Conservation (phyloP, 2,888 invertebrate genomes). For the Bembecia ichneumoniformis region DNA sequence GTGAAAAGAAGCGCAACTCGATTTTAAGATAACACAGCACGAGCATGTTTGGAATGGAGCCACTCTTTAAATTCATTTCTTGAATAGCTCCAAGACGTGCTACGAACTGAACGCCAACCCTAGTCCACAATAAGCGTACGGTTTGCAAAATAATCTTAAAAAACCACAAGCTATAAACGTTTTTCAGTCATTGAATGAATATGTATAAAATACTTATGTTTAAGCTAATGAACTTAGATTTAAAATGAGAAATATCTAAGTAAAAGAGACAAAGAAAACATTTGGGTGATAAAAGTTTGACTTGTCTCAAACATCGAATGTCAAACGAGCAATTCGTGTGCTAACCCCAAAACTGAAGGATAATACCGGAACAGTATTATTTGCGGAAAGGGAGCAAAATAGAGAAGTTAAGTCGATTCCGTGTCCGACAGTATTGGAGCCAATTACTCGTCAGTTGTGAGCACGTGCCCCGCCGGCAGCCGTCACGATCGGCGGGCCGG, state of each 20-base stretch:
- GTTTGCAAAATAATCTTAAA: neutral
- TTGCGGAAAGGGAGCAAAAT: too few relatives aligned
- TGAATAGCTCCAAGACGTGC: constrained; percentile 17
- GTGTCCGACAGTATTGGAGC: constrained; percentile 6
- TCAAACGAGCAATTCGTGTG: too few relatives aligned
- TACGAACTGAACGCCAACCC: constrained; percentile 20
- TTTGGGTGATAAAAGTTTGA: too few relatives aligned
- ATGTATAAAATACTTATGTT: too few relatives aligned
- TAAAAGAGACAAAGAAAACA: too few relatives aligned
- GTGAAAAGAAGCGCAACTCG: constrained; percentile 2
- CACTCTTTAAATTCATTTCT: constrained; percentile 34
- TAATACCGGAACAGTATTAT: too few relatives aligned
- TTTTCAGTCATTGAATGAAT: too few relatives aligned
- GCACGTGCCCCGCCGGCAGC: constrained; percentile 15
- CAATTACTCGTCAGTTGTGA: constrained; percentile 11
- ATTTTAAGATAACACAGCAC: constrained; percentile 7
- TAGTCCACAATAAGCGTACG: neutral
- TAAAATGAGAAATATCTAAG: too few relatives aligned
- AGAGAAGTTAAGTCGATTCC: neutral
- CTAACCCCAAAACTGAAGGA: too few relatives aligned
- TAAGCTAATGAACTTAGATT: too few relatives aligned
- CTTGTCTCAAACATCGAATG: too few relatives aligned
- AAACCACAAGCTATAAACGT: too few relatives aligned
- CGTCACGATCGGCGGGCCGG: constrained; percentile 10
- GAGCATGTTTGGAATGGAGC: constrained; percentile 12